Evolutionary conservation across 2,888 invertebrate genomes (phyloP).

Genomic region (Heliconius ismenius): DNA sequence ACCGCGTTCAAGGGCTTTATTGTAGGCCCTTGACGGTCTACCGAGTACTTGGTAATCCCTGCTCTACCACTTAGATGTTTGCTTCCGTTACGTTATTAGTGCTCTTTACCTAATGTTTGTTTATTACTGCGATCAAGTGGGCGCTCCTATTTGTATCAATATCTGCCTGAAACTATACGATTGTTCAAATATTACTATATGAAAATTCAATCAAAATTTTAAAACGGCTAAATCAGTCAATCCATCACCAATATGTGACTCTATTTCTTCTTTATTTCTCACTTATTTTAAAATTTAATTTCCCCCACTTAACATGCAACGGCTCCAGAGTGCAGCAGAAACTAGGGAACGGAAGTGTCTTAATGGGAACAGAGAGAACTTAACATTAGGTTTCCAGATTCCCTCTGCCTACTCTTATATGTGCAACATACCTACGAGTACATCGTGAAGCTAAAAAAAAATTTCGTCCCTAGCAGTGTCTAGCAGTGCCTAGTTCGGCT

Average conservation of each 20-base stretch:
- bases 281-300: too few relatives aligned
- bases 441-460: too few relatives aligned
- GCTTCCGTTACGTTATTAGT: conserved; percentile 73
- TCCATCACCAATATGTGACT: not conserved
- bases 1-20: not conserved
- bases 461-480: too few relatives aligned
- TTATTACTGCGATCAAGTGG: conserved; percentile 56
- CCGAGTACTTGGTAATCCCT: conserved; percentile 15
- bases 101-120: conserved; percentile 66
- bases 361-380: too few relatives aligned
- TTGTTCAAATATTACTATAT: not conserved
- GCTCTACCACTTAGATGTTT: conserved; percentile 68
- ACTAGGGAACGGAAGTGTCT: too few relatives aligned
- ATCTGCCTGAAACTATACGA: conserved; percentile 5
- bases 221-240: not conserved
- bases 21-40: not conserved
- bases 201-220: not conserved
- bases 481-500: too few relatives aligned
- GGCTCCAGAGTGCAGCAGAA: too few relatives aligned
- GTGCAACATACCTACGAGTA: too few relatives aligned
- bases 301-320: too few relatives aligned
- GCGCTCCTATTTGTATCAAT: conserved; percentile 45
- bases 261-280: too few relatives aligned
- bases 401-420: too few relatives aligned
- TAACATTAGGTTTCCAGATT: too few relatives aligned